phyloP scores from a whole-genome alignment of 2,797 vertebrate species.

The Amphiprion clarkii region DNA sequence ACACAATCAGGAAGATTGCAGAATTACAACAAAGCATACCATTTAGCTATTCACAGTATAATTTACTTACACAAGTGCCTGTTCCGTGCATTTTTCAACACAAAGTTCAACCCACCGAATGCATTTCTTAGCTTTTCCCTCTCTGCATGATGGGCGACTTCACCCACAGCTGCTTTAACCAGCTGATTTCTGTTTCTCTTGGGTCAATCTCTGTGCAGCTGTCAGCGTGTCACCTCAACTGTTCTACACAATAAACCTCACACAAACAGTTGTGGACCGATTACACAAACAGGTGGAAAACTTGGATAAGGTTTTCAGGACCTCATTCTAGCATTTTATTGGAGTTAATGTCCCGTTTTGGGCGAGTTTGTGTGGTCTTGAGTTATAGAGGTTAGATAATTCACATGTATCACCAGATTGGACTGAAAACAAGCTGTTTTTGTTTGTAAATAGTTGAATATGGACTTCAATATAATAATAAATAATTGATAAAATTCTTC shows the following conservation, averaged over 20 bases:
- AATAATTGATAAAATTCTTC: not conserved
- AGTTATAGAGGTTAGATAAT: no score
- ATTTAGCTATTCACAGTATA: not conserved
- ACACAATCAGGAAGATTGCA: constrained; percentile 43
- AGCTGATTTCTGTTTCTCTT: constrained; percentile 60
- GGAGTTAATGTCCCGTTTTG: not conserved
- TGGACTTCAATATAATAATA: not conserved
- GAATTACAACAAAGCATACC: not conserved
- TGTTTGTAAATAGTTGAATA: not conserved
- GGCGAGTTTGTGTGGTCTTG: no score
- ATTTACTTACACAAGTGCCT: not conserved
- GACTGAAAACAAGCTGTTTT: not conserved
- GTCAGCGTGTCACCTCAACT: constrained; percentile 72
- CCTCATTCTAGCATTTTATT: not conserved
- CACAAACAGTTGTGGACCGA: constrained; percentile 40
- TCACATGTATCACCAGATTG: not conserved
- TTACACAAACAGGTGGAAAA: constrained; percentile 30
- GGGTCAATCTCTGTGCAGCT: constrained; percentile 65
- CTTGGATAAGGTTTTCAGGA: not conserved
- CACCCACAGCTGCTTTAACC: constrained; percentile 65
- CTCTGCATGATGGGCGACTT: not conserved
- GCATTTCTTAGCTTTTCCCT: not conserved
- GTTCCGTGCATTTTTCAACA: not conserved
- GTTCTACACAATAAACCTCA: constrained; percentile 65
- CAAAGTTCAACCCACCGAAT: not conserved